Percentiles rank a stretch among this genome's conserved stretches.
Evolutionary conservation across 37 sponge, comb jelly and placozoan species (phyloP).

Genomic region (Halichondria panicea): DNA sequence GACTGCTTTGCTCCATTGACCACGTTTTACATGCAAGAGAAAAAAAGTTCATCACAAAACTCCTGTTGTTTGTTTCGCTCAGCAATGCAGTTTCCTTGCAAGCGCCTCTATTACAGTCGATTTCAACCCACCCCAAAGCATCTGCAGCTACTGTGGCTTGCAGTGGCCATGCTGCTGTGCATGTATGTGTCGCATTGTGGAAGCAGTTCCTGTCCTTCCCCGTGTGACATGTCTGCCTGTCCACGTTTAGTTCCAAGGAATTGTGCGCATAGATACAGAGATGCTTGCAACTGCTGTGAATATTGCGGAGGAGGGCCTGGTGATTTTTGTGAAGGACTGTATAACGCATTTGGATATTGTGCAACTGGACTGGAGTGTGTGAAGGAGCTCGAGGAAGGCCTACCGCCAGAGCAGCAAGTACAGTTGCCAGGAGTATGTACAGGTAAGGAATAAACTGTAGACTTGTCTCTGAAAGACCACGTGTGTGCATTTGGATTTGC

Average conservation of each 20-base stretch:
- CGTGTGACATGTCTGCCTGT: neutral
- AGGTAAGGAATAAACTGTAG: too few species aligned
- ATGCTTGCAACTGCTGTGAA: conserved; percentile 49
- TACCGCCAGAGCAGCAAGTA: neutral
- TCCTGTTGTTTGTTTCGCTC: neutral
- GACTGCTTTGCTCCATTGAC: too few species aligned
- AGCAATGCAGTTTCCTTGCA: neutral
- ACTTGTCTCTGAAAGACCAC: too few species aligned
- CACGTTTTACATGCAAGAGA: neutral
- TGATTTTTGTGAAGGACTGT: conserved; percentile 10
- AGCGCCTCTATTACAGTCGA: neutral
- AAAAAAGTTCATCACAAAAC: neutral
- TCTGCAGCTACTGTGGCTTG: neutral
- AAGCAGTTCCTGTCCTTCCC: neutral
- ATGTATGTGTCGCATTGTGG: neutral
- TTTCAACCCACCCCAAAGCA: neutral
- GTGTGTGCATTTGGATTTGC: too few species aligned
- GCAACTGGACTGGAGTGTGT: conserved; percentile 21
- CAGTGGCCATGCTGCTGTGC: neutral
- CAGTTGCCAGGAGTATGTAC: neutral
- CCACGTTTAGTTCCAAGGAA: neutral
- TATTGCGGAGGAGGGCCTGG: conserved; percentile 35
- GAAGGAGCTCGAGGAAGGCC: neutral
- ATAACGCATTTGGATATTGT: neutral
- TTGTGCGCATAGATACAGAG: conserved; percentile 25